These are phyloP conservation scores for Pantala flavescens DNA, from an alignment of 1,140 invertebrate genomes.

Conservation along the genomic window DNA sequence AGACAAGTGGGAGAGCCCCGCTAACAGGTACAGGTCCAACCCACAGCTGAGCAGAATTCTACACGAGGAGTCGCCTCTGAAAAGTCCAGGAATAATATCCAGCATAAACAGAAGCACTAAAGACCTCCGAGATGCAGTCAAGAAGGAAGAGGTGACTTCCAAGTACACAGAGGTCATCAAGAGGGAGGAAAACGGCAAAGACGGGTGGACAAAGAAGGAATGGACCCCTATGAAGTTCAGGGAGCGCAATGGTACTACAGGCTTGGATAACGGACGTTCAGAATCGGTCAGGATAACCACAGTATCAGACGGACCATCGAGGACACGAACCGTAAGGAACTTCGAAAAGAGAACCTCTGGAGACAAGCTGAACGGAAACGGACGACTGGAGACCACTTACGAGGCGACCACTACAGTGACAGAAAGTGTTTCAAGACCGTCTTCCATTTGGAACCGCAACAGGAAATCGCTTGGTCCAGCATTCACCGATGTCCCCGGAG, in stretches of 20 bases:
- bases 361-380: neutral
- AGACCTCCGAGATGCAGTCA: conserved; percentile 45
- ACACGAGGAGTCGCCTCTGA: conserved; percentile 48
- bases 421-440: neutral
- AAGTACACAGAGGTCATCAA: neutral
- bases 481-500: neutral
- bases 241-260: neutral
- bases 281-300: neutral
- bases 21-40: conserved; percentile 57
- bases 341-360: neutral
- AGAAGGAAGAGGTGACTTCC: conserved; percentile 19
- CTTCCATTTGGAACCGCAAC: neutral
- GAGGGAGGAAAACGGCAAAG: neutral
- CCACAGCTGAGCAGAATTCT: conserved; percentile 57
- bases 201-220: neutral
- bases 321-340: neutral
- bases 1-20: conserved; percentile 29
- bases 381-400: neutral
- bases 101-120: conserved; percentile 70
- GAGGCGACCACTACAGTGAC: neutral
- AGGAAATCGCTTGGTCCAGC: neutral
- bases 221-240: neutral
- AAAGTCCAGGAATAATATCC: conserved; percentile 72
- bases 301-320: neutral
- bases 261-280: neutral